Evolutionary conservation across 2,888 invertebrate genomes (phyloP).

Genomic region (Agriotes lineatus): DNA sequence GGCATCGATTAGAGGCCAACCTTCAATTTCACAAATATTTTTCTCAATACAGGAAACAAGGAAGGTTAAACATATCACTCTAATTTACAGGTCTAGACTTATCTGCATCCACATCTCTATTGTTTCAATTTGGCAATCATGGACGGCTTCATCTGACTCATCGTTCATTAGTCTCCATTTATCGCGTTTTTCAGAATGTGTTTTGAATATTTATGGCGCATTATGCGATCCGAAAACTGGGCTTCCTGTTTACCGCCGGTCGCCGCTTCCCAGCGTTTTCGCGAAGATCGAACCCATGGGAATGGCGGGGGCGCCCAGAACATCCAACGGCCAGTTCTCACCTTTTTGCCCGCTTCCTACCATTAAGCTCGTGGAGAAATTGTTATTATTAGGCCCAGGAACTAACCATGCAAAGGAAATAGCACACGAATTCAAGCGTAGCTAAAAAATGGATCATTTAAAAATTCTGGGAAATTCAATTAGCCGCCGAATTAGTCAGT

Average conservation of each 20-base stretch:
- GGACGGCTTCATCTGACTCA: slow-evolving; percentile 44
- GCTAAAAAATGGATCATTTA: too few species aligned
- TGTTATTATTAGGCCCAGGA: too few species aligned
- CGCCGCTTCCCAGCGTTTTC: background rate
- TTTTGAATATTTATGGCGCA: slow-evolving; percentile 41
- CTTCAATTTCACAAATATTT: slow-evolving; percentile 42
- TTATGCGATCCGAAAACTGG: slow-evolving; percentile 31
- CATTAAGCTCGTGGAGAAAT: slow-evolving; percentile 24
- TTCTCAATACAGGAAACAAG: slow-evolving; percentile 44
- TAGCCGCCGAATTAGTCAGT: too few species aligned
- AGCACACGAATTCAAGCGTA: too few species aligned
- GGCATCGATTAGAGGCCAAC: slow-evolving; percentile 38
- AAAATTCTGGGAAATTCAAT: too few species aligned
- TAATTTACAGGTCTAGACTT: slow-evolving; percentile 45
- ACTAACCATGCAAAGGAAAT: too few species aligned
- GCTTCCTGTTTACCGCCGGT: slow-evolving; percentile 34
- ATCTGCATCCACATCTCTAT: slow-evolving; percentile 40
- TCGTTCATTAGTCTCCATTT: slow-evolving; percentile 40
- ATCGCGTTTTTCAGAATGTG: slow-evolving; percentile 39
- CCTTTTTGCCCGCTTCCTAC: slow-evolving; percentile 34
- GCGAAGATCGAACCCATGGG: slow-evolving; percentile 17
- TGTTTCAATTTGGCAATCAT: slow-evolving; percentile 46
- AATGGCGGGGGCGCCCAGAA: slow-evolving; percentile 33
- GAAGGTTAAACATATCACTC: slow-evolving; percentile 44
- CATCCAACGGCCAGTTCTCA: slow-evolving; percentile 19